These are phyloP conservation scores for Apamea anceps DNA, from an alignment of 2,888 invertebrate genomes.

Conservation along the genomic window DNA sequence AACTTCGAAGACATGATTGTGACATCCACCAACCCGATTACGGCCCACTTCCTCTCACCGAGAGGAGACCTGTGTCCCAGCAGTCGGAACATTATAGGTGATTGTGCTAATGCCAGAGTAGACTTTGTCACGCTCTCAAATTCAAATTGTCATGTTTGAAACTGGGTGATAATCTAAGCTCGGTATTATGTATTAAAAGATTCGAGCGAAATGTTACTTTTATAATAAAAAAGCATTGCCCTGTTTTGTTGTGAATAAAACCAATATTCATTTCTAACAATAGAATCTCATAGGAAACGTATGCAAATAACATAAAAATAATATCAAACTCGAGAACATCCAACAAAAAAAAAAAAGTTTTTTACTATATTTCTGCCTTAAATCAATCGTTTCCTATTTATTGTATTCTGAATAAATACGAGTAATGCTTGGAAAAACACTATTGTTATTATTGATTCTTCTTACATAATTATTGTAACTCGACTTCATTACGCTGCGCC, in stretches of 20 bases:
- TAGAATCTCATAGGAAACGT: background rate
- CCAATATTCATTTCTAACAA: background rate
- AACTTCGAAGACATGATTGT: too few relatives aligned
- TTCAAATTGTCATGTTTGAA: too few relatives aligned
- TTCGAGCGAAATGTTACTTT: background rate
- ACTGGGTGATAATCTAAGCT: background rate
- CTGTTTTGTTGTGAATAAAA: background rate
- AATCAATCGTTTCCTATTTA: constrained; percentile 27
- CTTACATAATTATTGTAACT: constrained; percentile 1
- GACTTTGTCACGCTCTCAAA: background rate
- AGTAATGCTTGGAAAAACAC: constrained; percentile 21
- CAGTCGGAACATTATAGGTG: too few relatives aligned
- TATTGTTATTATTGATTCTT: constrained; percentile 10
- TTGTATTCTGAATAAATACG: constrained; percentile 13
- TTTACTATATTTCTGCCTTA: constrained; percentile 6
- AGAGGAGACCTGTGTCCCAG: too few relatives aligned
- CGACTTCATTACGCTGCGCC: background rate
- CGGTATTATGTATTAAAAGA: background rate
- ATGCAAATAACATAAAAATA: background rate
- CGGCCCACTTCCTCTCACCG: too few relatives aligned
- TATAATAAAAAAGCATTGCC: background rate
- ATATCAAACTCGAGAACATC: background rate
- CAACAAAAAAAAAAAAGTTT: background rate
- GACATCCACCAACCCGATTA: too few relatives aligned
- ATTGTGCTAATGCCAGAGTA: too few relatives aligned